Evolutionary conservation across 2,113 vertebrate genomes (phyloP).

Genomic region (Poecilia latipinna): DNA sequence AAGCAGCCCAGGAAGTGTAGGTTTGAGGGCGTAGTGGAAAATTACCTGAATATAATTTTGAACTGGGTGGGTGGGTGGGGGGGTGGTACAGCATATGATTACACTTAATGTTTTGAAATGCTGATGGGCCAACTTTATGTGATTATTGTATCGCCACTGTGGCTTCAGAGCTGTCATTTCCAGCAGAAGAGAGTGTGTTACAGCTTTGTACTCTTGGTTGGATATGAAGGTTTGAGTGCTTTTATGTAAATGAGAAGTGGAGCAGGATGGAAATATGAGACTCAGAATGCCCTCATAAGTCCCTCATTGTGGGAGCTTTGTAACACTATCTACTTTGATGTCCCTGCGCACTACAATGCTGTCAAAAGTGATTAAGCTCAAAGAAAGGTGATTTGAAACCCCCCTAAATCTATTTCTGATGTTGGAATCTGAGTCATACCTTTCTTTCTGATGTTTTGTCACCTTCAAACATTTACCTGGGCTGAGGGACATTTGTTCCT

Average conservation of each 20-base stretch:
- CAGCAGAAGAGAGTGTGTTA: conserved; percentile 55
- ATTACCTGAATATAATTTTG: conserved; percentile 40
- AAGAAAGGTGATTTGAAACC: conserved; percentile 69
- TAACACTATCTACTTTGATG: conserved; percentile 74
- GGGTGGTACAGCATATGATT: conserved; percentile 46
- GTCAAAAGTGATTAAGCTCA: conserved; percentile 73
- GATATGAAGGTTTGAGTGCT: conserved; percentile 73
- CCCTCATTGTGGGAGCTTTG: conserved; percentile 60
- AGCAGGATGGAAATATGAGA: conserved; percentile 66
- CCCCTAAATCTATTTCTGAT: conserved; percentile 58
- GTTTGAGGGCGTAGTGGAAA: conserved; percentile 43
- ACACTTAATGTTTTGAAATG: conserved; percentile 70
- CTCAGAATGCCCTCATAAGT: conserved; percentile 64
- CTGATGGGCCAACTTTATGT: conserved; percentile 65
- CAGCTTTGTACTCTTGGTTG: conserved; percentile 66
- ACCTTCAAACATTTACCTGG: conserved; percentile 51
- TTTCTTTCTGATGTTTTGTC: conserved; percentile 57
- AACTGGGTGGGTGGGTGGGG: background rate
- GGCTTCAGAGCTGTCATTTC: conserved; percentile 68
- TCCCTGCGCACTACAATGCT: conserved; percentile 61
- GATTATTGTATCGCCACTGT: conserved; percentile 53
- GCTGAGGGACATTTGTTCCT: conserved; percentile 54
- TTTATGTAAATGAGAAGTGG: conserved; percentile 75
- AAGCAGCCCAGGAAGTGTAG: conserved; percentile 15
- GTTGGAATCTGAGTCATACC: conserved; percentile 64